Base-by-base conservation (phyloP, 2,113 vertebrate species). In the Oncorhynchus nerka region DNA sequence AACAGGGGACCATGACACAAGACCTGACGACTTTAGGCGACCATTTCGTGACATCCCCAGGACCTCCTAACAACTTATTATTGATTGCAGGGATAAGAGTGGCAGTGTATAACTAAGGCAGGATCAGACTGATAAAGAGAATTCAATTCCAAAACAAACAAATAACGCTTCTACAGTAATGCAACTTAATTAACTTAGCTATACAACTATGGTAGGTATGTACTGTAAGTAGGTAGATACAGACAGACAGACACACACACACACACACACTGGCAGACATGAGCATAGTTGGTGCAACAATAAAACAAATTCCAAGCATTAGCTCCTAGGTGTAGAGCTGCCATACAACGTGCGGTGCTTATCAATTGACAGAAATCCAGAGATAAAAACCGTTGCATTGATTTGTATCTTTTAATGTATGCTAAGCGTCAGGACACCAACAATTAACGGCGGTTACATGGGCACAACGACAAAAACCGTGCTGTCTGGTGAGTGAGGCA, bases 261-360 rank as follows among this genome's bases (percentile, higher is more conserved):
- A 62, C n/a, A 62, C 6, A 62, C n/a, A 62, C 59, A 62, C 19
- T 3, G 39, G 39, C 39, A 45, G 39, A 45, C 9, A 45, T 11
- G 51, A 55, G 16, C 51, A 22, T 62, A 62, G 5, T 16, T 62
- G 59, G 59, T 24, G 59, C 59, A 62, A 62, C 59, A 45, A 45
- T 45, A 45, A 45, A 62, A 62, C 16, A 62, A 11, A 55, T 45
- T 45, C 9, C 39, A 55, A 15, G 4, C 59, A 24, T 62, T 62
- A 62, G n/a, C n/a, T 24, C 20, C n/a, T 19, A 32, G 20, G 62
- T 59, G 24, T 48, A 9, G 9, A 12, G 39, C 39, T 12, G 57
- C 26, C 49, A 49, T 62, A 66, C 49, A 39, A 74, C 71, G 76
- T 78, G 77, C 70, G 66, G 16, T 51, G 67, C 30, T 73, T 74